Base-by-base conservation (phyloP, 2,113 vertebrate species). In the Dissostichus mawsoni region DNA sequence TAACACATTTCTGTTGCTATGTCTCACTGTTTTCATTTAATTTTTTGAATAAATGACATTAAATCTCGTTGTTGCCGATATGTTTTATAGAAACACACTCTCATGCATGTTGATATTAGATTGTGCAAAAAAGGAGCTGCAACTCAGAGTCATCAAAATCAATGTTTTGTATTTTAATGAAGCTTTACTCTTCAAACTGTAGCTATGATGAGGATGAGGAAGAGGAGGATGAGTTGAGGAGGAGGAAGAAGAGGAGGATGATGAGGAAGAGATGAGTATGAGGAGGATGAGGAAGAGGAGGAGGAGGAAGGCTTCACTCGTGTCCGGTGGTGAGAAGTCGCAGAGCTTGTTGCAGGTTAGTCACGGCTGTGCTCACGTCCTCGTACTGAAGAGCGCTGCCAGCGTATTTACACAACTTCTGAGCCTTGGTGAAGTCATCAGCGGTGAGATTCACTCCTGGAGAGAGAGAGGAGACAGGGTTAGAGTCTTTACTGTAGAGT, bases 311-410 rank as follows among this genome's bases (percentile, higher is more conserved):
- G 85, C 75, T 62, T 99, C 95, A 99, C 95, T 99, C 97, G 95
- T 95, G 96, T 88, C 98, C 97, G 0, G 96, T 98, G 48, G 96
- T 97, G 73, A 99, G 96, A 45, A 99, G 95, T 88, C 94, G 96
- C 80, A 99, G 96, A 62, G 98, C 98, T 79, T 97, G 98, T 93
- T 99, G 97, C n/a, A 99, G 96, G 93, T 99, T 99, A 93, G 98
- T 96, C 45, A 99, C 85, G 33, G 98, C 98, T 20, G 97, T 98
- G 94, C 76, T 80, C 14, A 99, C 96, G 85, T 99, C 98, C 91
- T 99, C 98, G 47, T 99, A 99, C 36, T 98, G 98, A 89, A 99
- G 95, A 0, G 98, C 98, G 67, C 98, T 99, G 90, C 98, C 98
- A 0, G 98, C 98, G 25, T 97, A 99, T 90, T 99, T 99, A 90